Evolutionary conservation across 2,888 invertebrate genomes (phyloP).

Genomic region (Hirtodrosophila histrioides): DNA sequence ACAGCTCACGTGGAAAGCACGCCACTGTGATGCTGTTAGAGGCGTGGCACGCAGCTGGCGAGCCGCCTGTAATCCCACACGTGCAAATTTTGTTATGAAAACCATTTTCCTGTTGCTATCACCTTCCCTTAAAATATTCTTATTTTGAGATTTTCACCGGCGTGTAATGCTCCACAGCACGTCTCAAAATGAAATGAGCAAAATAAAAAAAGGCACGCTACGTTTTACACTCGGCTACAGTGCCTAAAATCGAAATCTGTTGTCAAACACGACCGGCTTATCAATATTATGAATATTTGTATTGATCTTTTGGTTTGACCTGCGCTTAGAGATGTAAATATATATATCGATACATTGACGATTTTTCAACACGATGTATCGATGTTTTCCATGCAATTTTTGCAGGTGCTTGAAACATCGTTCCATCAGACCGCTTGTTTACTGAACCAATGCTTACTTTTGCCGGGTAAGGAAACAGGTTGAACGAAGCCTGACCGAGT

Average conservation of each 20-base stretch:
- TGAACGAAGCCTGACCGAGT: too few species aligned
- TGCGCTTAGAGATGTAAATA: conserved; percentile 14
- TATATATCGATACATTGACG: too few species aligned
- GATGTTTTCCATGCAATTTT: too few species aligned
- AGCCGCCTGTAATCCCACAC: conserved; percentile 61
- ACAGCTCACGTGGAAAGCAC: conserved; percentile 69
- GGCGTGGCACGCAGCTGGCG: conserved; percentile 50
- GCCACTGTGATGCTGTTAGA: conserved; percentile 39
- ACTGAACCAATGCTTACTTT: too few species aligned
- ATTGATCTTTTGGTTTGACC: conserved; percentile 63
- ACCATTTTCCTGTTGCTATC: conserved; percentile 65
- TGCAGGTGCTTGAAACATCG: too few species aligned
- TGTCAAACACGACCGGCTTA: conserved; percentile 59
- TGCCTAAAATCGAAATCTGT: conserved; percentile 45
- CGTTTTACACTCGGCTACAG: conserved; percentile 48
- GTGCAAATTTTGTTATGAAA: conserved; percentile 73
- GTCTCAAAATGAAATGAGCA: conserved; percentile 62
- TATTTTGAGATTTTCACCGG: conserved; percentile 9
- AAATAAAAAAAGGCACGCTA: conserved; percentile 34
- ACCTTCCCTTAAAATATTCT: conserved; percentile 10
- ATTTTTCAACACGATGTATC: too few species aligned
- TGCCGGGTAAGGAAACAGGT: too few species aligned
- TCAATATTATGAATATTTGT: conserved; percentile 60
- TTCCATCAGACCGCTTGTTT: too few species aligned
- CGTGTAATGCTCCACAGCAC: conserved; percentile 38